Evolutionary conservation across 1,140 invertebrate genomes (phyloP).

Genomic region (Drosophila kurseongensis): DNA sequence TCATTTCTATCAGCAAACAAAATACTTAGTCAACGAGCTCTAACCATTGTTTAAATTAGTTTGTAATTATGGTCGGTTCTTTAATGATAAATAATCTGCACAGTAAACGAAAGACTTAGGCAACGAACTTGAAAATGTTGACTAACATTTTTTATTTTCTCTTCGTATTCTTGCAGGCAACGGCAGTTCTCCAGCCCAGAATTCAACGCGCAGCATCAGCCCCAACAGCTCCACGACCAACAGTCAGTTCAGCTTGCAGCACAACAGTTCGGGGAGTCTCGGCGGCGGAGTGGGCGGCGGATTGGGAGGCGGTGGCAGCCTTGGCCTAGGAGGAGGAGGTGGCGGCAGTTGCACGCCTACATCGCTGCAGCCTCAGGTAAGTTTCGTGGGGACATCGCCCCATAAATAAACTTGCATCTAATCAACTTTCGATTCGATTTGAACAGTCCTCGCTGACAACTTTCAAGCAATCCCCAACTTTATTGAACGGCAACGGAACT

Average conservation of each 20-base stretch:
- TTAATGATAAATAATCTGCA: not conserved
- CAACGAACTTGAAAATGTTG: constrained; percentile 6
- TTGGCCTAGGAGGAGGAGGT: constrained; percentile 70
- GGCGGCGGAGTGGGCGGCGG: constrained; percentile 60
- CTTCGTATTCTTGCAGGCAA: constrained; percentile 70
- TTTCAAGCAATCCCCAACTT: constrained; percentile 83
- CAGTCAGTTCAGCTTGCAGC: constrained; percentile 84
- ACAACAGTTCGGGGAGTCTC: constrained; percentile 84
- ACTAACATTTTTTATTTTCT: constrained; percentile 1
- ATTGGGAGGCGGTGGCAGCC: constrained; percentile 54
- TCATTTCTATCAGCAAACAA: constrained; percentile 28
- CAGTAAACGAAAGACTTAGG: not conserved
- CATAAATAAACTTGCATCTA: not conserved
- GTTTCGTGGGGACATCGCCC: not conserved
- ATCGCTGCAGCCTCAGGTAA: constrained; percentile 81
- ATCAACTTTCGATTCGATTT: constrained; percentile 17
- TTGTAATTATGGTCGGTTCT: constrained; percentile 1
- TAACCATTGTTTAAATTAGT: not conserved
- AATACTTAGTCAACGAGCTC: constrained; percentile 70
- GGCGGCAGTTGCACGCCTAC: constrained; percentile 82
- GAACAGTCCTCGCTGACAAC: constrained; percentile 82
- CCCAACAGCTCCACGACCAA: constrained; percentile 84
- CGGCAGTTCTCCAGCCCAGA: constrained; percentile 85
- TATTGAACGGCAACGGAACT: constrained; percentile 80
- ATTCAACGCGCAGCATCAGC: constrained; percentile 84